Evolutionary conservation across 2,888 invertebrate genomes (phyloP), one percentile per base, ranked within the genome.

Genomic region (Eupsilia transversa): DNA sequence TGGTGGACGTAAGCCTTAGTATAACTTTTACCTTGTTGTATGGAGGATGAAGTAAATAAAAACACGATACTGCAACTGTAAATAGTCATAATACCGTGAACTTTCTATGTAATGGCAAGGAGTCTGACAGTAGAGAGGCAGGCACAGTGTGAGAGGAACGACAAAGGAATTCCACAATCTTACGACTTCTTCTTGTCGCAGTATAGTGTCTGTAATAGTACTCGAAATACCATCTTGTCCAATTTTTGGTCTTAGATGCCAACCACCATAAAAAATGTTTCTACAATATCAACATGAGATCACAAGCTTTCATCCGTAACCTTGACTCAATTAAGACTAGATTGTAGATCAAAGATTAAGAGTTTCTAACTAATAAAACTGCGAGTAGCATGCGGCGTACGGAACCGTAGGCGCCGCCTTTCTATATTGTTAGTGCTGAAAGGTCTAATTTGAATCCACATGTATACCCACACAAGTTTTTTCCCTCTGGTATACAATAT

Each of bases 1-100:
- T 52, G n/a, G 49, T 49, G 49, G n/a, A 49, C 49, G 2, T 9
- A 23, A 23, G 49, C 49, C 23, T 9, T 9, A 49, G 49, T 90
- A 43, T 60, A 60, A 56, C 35, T 38, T 49, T 12, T n/a, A 10
- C 5, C 10, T 57, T 57, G 10, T 33, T 33, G 3, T 33, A 59
- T 14, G 6, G 23, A 60, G 35, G 23, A 14, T n/a, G 23, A 23
- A 7, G 12, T 54, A 14, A 57, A 57, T 20, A 30, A 30, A 30
- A 57, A 0, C 30, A 57, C 20, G 10, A 10, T 57, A 20, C 2
- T 57, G 10, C 2, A 30, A 30, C 30, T 30, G 10, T 20, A 57
- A 57, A 57, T 20, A 57, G 1, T 30, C 27, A 4, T 27, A 52
- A 52, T 5, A 14, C 5, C 14, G 54, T 27, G 5, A 30, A 20